Evolutionary conservation across 2,888 invertebrate species (phyloP).

Genomic region (Diaperis boleti): DNA sequence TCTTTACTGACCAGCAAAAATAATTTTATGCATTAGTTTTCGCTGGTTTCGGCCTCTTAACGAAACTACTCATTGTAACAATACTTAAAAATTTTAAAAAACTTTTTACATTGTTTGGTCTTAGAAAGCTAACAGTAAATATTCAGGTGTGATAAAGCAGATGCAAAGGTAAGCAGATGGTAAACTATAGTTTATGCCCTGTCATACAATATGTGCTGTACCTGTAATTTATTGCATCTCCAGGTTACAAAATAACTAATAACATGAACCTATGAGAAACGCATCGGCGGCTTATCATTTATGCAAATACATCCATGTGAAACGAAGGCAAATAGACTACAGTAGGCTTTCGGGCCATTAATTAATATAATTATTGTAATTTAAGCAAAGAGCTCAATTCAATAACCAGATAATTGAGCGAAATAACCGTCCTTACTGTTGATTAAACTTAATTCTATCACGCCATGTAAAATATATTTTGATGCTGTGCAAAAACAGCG

Average conservation of each 20-base stretch:
- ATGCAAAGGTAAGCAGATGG: too few species aligned
- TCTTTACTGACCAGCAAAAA: too few species aligned
- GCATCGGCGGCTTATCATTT: background rate
- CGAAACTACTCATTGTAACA: too few species aligned
- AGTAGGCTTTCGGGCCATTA: background rate
- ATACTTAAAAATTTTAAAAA: too few species aligned
- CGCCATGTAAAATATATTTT: background rate
- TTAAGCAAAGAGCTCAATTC: background rate
- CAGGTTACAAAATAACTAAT: background rate
- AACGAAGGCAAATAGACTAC: background rate
- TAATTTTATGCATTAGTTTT: background rate
- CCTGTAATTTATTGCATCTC: background rate
- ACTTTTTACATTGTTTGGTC: too few species aligned
- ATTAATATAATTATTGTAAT: background rate
- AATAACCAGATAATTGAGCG: background rate
- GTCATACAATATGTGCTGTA: too few species aligned
- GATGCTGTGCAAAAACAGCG: background rate
- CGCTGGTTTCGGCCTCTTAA: too few species aligned
- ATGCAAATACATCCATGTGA: background rate
- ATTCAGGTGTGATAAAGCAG: too few species aligned
- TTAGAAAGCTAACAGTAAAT: too few species aligned
- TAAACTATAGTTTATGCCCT: background rate
- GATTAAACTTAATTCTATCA: background rate
- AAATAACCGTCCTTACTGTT: background rate
- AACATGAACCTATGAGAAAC: background rate